A percentile compares a stretch with the other conserved stretches of the same genome.
These are phyloP conservation scores for Gasterosteus aculeatus DNA, from an alignment of 2,113 vertebrate genomes.

Conservation along the genomic window DNA sequence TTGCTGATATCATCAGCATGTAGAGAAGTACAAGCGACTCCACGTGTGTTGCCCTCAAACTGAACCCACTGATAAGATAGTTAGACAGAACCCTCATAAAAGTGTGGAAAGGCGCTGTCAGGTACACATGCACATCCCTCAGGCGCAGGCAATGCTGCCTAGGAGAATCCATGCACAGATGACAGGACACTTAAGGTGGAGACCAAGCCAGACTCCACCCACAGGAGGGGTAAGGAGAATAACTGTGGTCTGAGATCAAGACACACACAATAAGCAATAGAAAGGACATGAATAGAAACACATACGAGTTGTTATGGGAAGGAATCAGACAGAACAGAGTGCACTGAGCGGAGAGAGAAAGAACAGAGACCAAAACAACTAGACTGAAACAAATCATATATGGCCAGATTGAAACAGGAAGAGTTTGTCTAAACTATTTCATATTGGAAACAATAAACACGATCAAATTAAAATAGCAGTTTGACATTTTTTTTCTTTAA, in stretches of 20 bases:
- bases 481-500: slow-evolving; percentile 27
- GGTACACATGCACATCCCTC: slow-evolving; percentile 62
- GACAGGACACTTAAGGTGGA: slow-evolving; percentile 55
- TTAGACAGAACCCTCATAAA: slow-evolving; percentile 58
- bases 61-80: slow-evolving; percentile 62
- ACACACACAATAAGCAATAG: slow-evolving; percentile 52
- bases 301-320: slow-evolving; percentile 23
- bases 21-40: slow-evolving; percentile 13
- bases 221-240: slow-evolving; percentile 49
- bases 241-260: slow-evolving; percentile 54
- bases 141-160: slow-evolving; percentile 25
- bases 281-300: slow-evolving; percentile 58
- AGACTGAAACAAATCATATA: slow-evolving; percentile 32
- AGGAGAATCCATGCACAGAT: slow-evolving; percentile 61
- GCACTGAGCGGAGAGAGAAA: slow-evolving; percentile 15
- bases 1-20: slow-evolving; percentile 48
- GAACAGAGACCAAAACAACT: slow-evolving; percentile 46
- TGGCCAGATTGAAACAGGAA: slow-evolving; percentile 36
- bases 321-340: slow-evolving; percentile 46
- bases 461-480: slow-evolving; percentile 37
- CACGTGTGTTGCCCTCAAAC: slow-evolving; percentile 35
- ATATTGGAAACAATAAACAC: slow-evolving; percentile 29
- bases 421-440: slow-evolving; percentile 15
- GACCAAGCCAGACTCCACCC: slow-evolving; percentile 66
- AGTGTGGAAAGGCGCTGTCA: slow-evolving; percentile 64